Conservation (phyloP, 2,113 vertebrate genomes). For the Rhinoptilus africanus region DNA sequence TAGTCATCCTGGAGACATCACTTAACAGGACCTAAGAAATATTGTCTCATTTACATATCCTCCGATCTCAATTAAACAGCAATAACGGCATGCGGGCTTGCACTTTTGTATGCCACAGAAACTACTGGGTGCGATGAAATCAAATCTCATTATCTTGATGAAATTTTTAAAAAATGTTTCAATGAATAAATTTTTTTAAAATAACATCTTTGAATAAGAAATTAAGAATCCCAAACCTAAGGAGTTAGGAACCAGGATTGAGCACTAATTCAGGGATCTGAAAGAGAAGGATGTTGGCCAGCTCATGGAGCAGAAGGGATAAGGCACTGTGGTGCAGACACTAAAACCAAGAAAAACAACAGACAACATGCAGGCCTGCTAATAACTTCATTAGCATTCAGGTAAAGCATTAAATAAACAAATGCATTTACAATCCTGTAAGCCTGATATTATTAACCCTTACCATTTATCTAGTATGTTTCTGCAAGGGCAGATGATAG, state of each 20-base stretch:
- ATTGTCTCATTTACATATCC: constrained; percentile 11
- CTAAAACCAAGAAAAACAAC: constrained; percentile 31
- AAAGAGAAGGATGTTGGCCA: background rate
- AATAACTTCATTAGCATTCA: constrained; percentile 59
- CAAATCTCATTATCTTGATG: background rate
- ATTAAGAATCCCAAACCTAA: background rate
- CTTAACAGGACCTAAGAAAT: constrained; percentile 13
- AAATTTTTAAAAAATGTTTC: background rate
- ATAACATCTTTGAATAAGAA: background rate
- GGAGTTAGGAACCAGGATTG: background rate
- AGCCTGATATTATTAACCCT: constrained; percentile 15
- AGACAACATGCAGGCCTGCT: constrained; percentile 12
- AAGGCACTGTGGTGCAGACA: background rate
- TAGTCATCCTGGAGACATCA: background rate
- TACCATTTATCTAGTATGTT: background rate
- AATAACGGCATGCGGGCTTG: background rate
- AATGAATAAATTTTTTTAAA: background rate
- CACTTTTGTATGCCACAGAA: background rate
- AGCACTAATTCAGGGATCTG: background rate
- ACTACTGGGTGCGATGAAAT: background rate
- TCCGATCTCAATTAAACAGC: constrained; percentile 27
- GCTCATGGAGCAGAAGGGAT: background rate
- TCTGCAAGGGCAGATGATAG: background rate
- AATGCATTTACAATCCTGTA: constrained; percentile 8
- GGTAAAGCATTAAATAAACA: constrained; percentile 51